phyloP scores from a whole-genome alignment of 1,140 invertebrate species.

The Nixonia krombeini region DNA sequence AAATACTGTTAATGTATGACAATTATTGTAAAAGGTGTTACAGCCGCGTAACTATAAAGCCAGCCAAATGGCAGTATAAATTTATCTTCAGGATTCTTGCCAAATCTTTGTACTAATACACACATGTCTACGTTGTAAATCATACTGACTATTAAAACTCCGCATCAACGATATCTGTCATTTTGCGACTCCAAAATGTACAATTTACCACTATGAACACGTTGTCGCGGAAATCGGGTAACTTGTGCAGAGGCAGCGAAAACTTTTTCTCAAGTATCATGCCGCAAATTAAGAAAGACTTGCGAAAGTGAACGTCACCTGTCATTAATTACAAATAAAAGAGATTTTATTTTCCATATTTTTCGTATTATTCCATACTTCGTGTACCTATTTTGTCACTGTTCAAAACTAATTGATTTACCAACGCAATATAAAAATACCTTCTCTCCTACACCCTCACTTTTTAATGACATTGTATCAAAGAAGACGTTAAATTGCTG shows the following conservation, averaged over 20 bases:
- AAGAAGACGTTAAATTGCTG: no score
- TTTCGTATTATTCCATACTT: no score
- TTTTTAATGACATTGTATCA: no score
- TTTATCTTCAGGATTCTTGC: constrained; percentile 46
- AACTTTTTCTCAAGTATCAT: no score
- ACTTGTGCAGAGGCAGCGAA: not conserved
- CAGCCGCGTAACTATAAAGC: constrained; percentile 26
- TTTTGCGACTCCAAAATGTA: constrained; percentile 35
- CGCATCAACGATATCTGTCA: constrained; percentile 45
- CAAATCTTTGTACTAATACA: constrained; percentile 50
- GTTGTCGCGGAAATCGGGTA: constrained; percentile 25
- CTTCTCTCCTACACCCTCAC: no score
- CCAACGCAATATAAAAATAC: no score
- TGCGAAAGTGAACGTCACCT: no score
- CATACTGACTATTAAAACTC: constrained; percentile 48
- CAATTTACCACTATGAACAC: constrained; percentile 23
- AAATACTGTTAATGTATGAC: constrained; percentile 29
- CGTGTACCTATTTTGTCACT: no score
- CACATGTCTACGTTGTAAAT: constrained; percentile 47
- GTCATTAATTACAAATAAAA: no score
- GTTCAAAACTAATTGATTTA: no score
- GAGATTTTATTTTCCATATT: no score
- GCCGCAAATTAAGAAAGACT: no score
- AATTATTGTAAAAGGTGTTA: constrained; percentile 48
- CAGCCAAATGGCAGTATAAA: constrained; percentile 42